Conservation (phyloP, 2,113 vertebrate species). For the Corydoras sp. region DNA sequence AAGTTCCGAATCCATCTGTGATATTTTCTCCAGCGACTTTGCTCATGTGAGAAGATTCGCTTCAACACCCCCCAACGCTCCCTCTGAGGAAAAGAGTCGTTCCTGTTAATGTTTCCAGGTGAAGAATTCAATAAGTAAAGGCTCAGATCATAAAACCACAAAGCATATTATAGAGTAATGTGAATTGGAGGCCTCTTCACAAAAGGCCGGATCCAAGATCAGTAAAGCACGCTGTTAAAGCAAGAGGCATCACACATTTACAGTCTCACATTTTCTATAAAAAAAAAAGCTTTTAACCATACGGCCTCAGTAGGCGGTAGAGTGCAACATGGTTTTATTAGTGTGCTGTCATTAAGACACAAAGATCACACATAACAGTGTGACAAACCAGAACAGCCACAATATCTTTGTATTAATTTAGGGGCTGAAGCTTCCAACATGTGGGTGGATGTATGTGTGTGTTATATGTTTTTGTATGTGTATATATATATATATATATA, state of each 20-base stretch:
- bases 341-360: too few species aligned
- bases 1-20: constrained; percentile 26
- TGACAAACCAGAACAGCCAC: too few species aligned
- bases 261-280: too few species aligned
- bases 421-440: too few species aligned
- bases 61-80: constrained; percentile 6
- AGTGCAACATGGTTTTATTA: too few species aligned
- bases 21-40: constrained; percentile 31
- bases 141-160: constrained; percentile 6
- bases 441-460: too few species aligned
- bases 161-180: not conserved
- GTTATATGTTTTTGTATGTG: too few species aligned
- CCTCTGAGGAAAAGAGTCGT: not conserved
- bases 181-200: not conserved
- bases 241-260: not conserved
- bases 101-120: constrained; percentile 2
- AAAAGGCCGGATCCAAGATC: not conserved
- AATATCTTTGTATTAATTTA: too few species aligned
- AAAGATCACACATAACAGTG: too few species aligned
- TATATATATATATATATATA: too few species aligned
- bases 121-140: constrained; percentile 7
- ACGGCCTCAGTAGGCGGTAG: too few species aligned
- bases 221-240: not conserved
- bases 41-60: not conserved
- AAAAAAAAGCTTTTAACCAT: too few species aligned